These are phyloP conservation scores for Tachina grossa DNA, from an alignment of 2,888 invertebrate species.

Conservation along the genomic window DNA sequence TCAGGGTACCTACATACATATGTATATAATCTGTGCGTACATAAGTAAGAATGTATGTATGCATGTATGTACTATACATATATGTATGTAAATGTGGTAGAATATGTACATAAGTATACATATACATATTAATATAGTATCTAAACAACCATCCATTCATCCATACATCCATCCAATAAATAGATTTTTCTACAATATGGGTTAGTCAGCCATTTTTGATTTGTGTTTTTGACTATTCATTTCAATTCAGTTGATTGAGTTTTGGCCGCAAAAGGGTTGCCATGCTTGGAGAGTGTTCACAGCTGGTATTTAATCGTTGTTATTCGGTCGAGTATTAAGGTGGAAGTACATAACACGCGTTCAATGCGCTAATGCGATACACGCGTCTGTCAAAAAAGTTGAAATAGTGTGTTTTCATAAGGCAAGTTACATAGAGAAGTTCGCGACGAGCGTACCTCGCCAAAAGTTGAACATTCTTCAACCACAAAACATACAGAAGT, in stretches of 20 bases:
- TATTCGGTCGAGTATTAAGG: slow-evolving; percentile 37
- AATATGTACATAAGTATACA: background rate
- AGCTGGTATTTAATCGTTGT: slow-evolving; percentile 42
- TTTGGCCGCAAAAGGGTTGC: slow-evolving; percentile 67
- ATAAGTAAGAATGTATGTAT: background rate
- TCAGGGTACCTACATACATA: no score
- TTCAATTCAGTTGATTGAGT: slow-evolving; percentile 64
- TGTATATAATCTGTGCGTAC: background rate
- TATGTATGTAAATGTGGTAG: no score
- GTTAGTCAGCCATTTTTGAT: slow-evolving; percentile 73
- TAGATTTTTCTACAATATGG: slow-evolving; percentile 65
- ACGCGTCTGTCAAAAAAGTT: no score
- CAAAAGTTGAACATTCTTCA: no score
- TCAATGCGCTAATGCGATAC: no score
- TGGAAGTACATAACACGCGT: no score
- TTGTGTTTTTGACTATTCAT: slow-evolving; percentile 56
- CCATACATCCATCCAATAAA: slow-evolving; percentile 26
- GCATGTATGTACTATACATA: background rate
- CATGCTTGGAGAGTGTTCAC: slow-evolving; percentile 55
- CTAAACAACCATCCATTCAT: slow-evolving; percentile 5
- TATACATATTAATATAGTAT: background rate
- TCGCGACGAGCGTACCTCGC: no score
- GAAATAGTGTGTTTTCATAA: no score
- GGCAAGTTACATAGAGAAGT: no score
- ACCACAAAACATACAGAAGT: no score